Percentiles rank a stretch among this genome's conserved stretches.
These are phyloP conservation scores for Aradophagus sp. DNA, from an alignment of 1,140 invertebrate species.

Conservation along the genomic window DNA sequence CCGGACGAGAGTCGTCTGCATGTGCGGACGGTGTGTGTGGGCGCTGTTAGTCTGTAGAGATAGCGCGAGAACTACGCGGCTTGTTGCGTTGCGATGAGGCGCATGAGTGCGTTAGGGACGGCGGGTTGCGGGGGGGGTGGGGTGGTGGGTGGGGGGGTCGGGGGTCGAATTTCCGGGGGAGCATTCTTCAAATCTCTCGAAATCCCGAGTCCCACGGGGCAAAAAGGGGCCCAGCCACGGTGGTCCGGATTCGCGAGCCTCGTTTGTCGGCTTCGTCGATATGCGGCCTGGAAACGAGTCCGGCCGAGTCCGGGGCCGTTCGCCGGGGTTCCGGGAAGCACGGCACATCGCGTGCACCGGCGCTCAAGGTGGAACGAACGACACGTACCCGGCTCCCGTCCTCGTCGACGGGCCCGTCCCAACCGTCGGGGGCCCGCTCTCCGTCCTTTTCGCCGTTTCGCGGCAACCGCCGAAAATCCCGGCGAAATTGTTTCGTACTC, in stretches of 20 bases:
- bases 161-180: conserved; percentile 54
- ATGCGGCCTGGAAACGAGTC: conserved; percentile 55
- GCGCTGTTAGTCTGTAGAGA: too few relatives aligned
- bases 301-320: conserved; percentile 30
- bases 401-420: too few relatives aligned
- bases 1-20: too few relatives aligned
- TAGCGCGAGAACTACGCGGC: too few relatives aligned
- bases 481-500: too few relatives aligned
- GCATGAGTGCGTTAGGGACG: too few relatives aligned
- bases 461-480: conserved; percentile 46
- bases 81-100: too few relatives aligned
- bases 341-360: conserved; percentile 61
- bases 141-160: conserved; percentile 36
- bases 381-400: conserved; percentile 61
- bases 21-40: too few relatives aligned
- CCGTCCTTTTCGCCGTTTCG: conserved; percentile 40
- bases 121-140: too few relatives aligned
- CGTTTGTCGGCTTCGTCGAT: conserved; percentile 61
- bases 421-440: conserved; percentile 35
- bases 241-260: conserved; percentile 57
- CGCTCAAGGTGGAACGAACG: conserved; percentile 58
- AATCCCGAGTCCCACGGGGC: conserved; percentile 43
- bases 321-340: conserved; percentile 56
- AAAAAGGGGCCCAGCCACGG: conserved; percentile 56
- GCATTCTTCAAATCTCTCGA: conserved; percentile 59